phyloP scores from a whole-genome alignment of 2,113 vertebrate genomes.

The Chunga burmeisteri region DNA sequence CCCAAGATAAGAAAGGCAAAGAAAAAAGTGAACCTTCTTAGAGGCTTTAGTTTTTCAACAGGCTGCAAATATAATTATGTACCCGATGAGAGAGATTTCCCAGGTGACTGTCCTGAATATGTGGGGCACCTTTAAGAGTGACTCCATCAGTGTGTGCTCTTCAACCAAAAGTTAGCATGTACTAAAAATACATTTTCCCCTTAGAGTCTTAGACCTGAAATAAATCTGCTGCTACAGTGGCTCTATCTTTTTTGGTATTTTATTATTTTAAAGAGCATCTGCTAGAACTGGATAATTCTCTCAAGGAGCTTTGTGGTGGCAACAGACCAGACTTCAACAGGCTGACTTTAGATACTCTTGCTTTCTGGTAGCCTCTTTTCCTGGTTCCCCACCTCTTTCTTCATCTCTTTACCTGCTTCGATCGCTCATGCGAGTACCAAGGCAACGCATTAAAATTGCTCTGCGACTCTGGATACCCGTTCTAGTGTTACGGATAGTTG shows the following conservation, averaged over 20 bases:
- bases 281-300: slow-evolving; percentile 42
- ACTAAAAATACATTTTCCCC: slow-evolving; percentile 78
- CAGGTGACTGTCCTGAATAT: slow-evolving; percentile 66
- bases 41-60: neutral
- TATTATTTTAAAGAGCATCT: slow-evolving; percentile 45
- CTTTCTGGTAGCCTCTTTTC: slow-evolving; percentile 63
- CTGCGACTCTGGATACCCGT: slow-evolving; percentile 92
- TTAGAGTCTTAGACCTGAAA: slow-evolving; percentile 53
- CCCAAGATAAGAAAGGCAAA: slow-evolving; percentile 10
- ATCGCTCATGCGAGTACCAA: slow-evolving; percentile 85
- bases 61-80: slow-evolving; percentile 61
- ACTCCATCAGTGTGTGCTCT: slow-evolving; percentile 13
- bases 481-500: slow-evolving; percentile 94
- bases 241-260: slow-evolving; percentile 5
- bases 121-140: slow-evolving; percentile 60
- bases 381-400: slow-evolving; percentile 54
- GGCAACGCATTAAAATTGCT: slow-evolving; percentile 92
- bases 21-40: slow-evolving; percentile 1
- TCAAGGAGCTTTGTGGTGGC: slow-evolving; percentile 46
- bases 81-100: slow-evolving; percentile 68
- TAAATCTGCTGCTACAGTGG: slow-evolving; percentile 28
- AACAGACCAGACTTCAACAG: slow-evolving; percentile 26
- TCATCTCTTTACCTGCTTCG: slow-evolving; percentile 61
- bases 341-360: slow-evolving; percentile 54
- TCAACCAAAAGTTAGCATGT: slow-evolving; percentile 42